Percentiles rank a stretch among this genome's conserved stretches.
Evolutionary conservation across 2,888 invertebrate species (phyloP).

Genomic region (Strigamia crassipes): DNA sequence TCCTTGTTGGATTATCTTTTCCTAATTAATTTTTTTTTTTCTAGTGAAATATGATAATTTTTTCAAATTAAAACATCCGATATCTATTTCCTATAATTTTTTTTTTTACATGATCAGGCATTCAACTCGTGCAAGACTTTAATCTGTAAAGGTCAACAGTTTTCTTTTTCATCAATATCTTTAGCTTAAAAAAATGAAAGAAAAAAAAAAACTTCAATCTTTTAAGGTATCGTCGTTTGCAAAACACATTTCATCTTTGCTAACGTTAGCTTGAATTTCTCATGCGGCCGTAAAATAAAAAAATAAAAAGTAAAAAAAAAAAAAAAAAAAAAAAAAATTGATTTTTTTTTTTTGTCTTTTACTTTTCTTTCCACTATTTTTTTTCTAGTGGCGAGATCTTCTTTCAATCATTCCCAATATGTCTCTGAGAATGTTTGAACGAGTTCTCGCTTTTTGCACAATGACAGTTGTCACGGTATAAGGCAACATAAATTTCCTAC

Average conservation of each 20-base stretch:
- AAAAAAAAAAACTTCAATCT: background rate
- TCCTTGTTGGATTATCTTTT: too few relatives aligned
- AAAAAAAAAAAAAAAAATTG: background rate
- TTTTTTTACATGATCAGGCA: too few relatives aligned
- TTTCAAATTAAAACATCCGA: too few relatives aligned
- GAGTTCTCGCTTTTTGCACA: constrained; percentile 40
- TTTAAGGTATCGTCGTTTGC: constrained; percentile 13
- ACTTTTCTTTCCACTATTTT: background rate
- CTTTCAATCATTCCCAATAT: constrained; percentile 42
- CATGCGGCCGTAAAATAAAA: background rate
- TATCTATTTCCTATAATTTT: too few relatives aligned
- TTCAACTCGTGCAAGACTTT: background rate
- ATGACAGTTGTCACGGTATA: constrained; percentile 37
- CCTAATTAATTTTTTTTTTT: background rate
- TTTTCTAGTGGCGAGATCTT: constrained; percentile 26
- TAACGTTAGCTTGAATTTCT: constrained; percentile 31
- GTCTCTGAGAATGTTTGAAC: constrained; percentile 40
- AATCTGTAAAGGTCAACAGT: background rate
- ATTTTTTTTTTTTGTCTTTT: constrained; percentile 34
- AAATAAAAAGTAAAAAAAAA: constrained; percentile 1
- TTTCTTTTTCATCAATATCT: background rate
- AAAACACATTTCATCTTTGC: constrained; percentile 28
- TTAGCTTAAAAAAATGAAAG: background rate
- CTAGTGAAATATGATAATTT: background rate
- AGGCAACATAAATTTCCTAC: constrained; percentile 28